Base-by-base conservation (phyloP, 2,888 invertebrate species). In the Pecten maximus region DNA sequence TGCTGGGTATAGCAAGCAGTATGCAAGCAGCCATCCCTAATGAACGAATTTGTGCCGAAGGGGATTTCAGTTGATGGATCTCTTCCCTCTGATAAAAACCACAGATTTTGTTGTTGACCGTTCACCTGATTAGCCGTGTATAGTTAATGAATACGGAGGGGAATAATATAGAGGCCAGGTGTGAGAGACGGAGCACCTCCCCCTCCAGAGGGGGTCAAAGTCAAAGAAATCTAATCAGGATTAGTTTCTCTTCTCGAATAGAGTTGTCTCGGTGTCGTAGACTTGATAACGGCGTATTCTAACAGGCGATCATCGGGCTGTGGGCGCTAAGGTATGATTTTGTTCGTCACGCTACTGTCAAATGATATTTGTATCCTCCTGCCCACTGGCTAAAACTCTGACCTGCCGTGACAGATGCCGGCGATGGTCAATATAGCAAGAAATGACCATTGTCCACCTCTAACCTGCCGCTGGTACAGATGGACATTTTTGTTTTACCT, bases 151-250 rank as follows among this genome's bases (percentile, higher is more conserved):
- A 60, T 23, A 74, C 74, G 74, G 74, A 74, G 74, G 35, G 23
- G 23, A 35, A 74, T 74, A 74, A 74, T 74, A 74, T 74, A 74
- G 74, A 74, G 15, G 74, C 74, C 74, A 74, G 74, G 74, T 74
- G 74, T 74, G 8, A 74, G 74, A 74, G 74, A 28, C 0, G 35
- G 28, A 74, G 16, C 74, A 28, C 74, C 74, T 74, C 35, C 74
- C 28, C 28, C 28, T 74, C 74, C 74, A 74, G 74, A 74, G 74
- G 74, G 74, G 74, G 74, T 74, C 35, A 8, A 35, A 74, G 74
- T 74, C 74, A 74, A 74, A 74, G 74, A 74, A 74, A 74, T 74
- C 35, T 74, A 74, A 74, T 74, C 28, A 74, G 74, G 74, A 74
- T 74, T 74, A 74, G 74, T 74, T 74, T 28, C 74, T 35, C 35